Conservation (phyloP, 2,888 invertebrate genomes). For the Phortica magna region DNA sequence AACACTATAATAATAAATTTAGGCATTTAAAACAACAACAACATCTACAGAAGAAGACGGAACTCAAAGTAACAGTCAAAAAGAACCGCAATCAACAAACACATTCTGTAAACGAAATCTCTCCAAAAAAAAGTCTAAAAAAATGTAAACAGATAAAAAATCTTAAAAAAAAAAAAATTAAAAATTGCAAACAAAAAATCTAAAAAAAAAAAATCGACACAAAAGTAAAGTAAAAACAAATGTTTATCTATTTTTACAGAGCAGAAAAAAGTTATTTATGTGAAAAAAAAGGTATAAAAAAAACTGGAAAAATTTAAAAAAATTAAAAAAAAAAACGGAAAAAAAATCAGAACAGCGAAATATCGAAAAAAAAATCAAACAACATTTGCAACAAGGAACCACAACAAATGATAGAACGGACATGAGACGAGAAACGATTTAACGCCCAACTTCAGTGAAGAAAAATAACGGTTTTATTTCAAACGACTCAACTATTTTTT, state of each 20-base stretch:
- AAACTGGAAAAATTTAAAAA: conserved; percentile 56
- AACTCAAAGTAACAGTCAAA: conserved; percentile 26
- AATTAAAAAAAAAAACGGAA: conserved; percentile 63
- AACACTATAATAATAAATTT: conserved; percentile 53
- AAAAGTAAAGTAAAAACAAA: conserved; percentile 53
- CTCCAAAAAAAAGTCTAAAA: conserved; percentile 56
- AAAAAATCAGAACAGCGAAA: conserved; percentile 52
- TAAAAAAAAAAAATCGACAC: conserved; percentile 59
- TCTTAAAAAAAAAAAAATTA: conserved; percentile 36
- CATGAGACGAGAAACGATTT: conserved; percentile 52
- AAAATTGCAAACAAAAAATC: conserved; percentile 56
- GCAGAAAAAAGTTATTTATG: conserved; percentile 48
- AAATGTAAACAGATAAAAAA: conserved; percentile 41
- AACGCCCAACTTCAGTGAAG: conserved; percentile 35
- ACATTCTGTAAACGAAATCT: conserved; percentile 69
- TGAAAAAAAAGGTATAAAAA: conserved; percentile 42
- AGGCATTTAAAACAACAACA: conserved; percentile 61
- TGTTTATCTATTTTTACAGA: conserved; percentile 74
- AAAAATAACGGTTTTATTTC: neutral
- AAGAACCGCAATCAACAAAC: conserved; percentile 43
- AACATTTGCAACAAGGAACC: conserved; percentile 60
- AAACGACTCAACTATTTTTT: conserved; percentile 20
- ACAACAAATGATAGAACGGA: conserved; percentile 52
- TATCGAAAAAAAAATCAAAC: conserved; percentile 43
- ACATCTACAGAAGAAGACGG: neutral